Percentiles rank a stretch among this genome's conserved stretches.
Evolutionary conservation across 2,888 invertebrate species (phyloP).

Genomic region (Cremastinae sp.): DNA sequence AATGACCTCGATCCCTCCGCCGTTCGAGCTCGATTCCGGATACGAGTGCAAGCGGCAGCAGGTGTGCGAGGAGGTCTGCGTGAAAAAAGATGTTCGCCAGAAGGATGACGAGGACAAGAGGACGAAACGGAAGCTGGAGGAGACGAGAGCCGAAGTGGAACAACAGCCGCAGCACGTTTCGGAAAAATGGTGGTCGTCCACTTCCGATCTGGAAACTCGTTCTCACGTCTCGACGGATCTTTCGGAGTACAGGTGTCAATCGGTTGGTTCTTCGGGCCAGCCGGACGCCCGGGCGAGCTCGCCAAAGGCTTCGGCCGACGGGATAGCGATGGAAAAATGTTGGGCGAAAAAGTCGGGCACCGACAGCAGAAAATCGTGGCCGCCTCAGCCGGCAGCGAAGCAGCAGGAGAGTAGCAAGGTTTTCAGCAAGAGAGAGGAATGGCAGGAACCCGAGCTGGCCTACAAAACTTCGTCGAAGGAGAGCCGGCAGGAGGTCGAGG

Average conservation of each 20-base stretch:
- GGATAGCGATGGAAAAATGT: slow-evolving; percentile 85
- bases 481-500: slow-evolving; percentile 71
- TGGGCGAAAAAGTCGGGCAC: slow-evolving; percentile 83
- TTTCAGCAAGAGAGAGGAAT: slow-evolving; percentile 72
- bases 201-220: slow-evolving; percentile 73
- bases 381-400: slow-evolving; percentile 77
- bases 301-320: slow-evolving; percentile 84
- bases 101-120: too few relatives aligned
- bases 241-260: slow-evolving; percentile 75
- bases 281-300: slow-evolving; percentile 72
- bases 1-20: slow-evolving; percentile 73
- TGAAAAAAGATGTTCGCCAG: slow-evolving; percentile 68
- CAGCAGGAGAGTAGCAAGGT: slow-evolving; percentile 71
- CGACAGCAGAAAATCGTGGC: slow-evolving; percentile 82
- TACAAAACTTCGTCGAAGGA: slow-evolving; percentile 75
- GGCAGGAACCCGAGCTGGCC: slow-evolving; percentile 73
- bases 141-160: slow-evolving; percentile 49
- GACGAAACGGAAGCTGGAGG: slow-evolving; percentile 61
- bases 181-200: slow-evolving; percentile 71
- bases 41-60: slow-evolving; percentile 65
- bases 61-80: slow-evolving; percentile 67
- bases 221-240: slow-evolving; percentile 75
- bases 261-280: slow-evolving; percentile 71
- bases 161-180: slow-evolving; percentile 54
- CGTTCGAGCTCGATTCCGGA: slow-evolving; percentile 70